These are phyloP conservation scores for Fistularia commersonii DNA, from an alignment of 2,797 vertebrate genomes.

Conservation along the genomic window DNA sequence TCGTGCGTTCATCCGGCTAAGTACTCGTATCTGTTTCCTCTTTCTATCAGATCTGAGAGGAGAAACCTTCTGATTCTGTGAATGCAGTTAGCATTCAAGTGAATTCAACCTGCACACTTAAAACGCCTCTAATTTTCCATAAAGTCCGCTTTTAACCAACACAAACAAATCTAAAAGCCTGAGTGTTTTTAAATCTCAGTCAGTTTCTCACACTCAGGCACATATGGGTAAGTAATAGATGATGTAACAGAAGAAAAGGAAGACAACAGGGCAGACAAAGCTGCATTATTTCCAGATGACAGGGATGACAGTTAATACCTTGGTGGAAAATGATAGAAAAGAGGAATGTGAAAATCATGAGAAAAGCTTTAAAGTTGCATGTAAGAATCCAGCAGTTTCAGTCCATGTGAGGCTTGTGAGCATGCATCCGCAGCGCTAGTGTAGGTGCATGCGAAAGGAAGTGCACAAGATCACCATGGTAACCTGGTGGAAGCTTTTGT, in stretches of 20 bases:
- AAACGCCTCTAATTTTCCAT: conserved; percentile 4
- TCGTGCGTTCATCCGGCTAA: conserved; percentile 13
- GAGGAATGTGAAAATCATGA: conserved; percentile 28
- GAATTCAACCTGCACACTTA: neutral
- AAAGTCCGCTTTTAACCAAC: conserved; percentile 33
- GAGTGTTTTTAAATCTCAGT: neutral
- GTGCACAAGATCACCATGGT: conserved; percentile 25
- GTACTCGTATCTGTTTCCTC: conserved; percentile 53
- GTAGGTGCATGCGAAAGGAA: conserved; percentile 43
- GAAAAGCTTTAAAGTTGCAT: conserved; percentile 32
- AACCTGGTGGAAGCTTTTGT: conserved; percentile 24
- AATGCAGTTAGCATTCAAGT: conserved; percentile 12
- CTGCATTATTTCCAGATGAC: conserved; percentile 29
- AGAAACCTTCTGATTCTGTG: conserved; percentile 16
- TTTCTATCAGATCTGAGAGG: conserved; percentile 32
- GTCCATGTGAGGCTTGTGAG: conserved; percentile 7
- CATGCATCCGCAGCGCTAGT: conserved; percentile 15
- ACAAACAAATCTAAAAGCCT: conserved; percentile 8
- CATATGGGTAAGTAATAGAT: conserved; percentile 25
- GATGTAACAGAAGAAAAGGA: conserved; percentile 15
- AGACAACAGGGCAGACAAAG: conserved; percentile 38
- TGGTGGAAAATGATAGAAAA: conserved; percentile 32
- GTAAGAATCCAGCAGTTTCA: conserved; percentile 25
- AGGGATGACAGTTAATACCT: conserved; percentile 21
- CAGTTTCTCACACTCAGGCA: conserved; percentile 10